These are phyloP conservation scores for Apodemus sylvaticus DNA, from an alignment of 2,113 vertebrate species.

Conservation along the genomic window DNA sequence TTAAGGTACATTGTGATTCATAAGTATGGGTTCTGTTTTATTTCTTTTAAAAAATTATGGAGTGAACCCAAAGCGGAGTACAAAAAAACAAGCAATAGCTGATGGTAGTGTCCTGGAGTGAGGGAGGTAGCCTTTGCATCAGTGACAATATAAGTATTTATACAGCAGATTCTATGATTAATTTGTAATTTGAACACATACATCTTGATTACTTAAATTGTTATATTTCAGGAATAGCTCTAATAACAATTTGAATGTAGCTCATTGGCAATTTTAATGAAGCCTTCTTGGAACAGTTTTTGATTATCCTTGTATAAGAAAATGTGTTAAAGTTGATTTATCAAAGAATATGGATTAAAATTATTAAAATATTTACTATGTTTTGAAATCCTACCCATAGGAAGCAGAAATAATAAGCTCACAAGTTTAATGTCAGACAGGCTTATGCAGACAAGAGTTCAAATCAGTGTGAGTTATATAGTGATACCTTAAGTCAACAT, in stretches of 20 bases:
- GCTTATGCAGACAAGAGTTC: neutral
- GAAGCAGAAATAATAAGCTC: neutral
- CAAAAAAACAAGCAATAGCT: neutral
- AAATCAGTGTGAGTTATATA: neutral
- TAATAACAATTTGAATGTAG: neutral
- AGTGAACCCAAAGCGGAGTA: neutral
- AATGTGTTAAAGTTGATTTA: neutral
- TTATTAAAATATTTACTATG: neutral
- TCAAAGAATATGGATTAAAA: neutral
- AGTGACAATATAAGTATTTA: neutral
- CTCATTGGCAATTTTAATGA: neutral
- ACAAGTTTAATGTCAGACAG: neutral
- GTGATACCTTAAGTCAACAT: neutral
- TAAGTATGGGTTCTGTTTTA: neutral
- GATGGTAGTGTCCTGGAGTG: neutral
- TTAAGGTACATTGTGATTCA: neutral
- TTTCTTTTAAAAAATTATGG: neutral
- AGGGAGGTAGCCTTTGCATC: neutral
- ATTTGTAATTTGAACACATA: neutral
- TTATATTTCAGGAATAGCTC: neutral
- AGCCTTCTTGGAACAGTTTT: neutral
- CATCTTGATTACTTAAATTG: conserved; percentile 7
- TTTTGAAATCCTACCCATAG: neutral
- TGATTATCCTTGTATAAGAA: neutral
- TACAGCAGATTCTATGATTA: neutral